These are phyloP conservation scores for Hypothenemus hampei DNA, from an alignment of 1,140 invertebrate species.

Conservation along the genomic window DNA sequence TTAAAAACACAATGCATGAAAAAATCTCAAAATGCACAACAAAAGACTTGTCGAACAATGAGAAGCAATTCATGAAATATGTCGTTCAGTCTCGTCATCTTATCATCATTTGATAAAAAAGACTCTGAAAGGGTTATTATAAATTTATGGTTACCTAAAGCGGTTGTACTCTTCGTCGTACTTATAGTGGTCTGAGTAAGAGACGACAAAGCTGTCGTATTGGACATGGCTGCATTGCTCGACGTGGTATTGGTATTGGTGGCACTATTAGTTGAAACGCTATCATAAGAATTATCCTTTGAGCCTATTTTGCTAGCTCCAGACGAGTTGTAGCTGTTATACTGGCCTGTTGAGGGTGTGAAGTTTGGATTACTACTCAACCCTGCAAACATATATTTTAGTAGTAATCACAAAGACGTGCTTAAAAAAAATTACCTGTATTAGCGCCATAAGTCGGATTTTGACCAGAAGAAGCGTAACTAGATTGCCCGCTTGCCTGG, in stretches of 20 bases:
- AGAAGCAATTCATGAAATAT: not conserved
- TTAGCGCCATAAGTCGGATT: slow-evolving; percentile 40
- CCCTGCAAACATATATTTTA: too few species aligned
- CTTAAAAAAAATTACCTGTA: too few species aligned
- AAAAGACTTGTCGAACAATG: slow-evolving; percentile 1
- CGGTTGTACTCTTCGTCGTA: slow-evolving; percentile 41
- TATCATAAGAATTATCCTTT: slow-evolving; percentile 50
- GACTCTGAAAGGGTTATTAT: too few species aligned
- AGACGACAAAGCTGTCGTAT: slow-evolving; percentile 41
- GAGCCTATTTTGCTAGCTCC: slow-evolving; percentile 45
- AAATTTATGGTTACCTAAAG: slow-evolving; percentile 43
- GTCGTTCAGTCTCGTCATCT: slow-evolving; percentile 22
- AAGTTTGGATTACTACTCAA: slow-evolving; percentile 38
- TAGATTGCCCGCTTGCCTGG: slow-evolving; percentile 36
- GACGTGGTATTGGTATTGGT: slow-evolving; percentile 49
- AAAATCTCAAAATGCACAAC: not conserved
- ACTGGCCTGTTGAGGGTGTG: slow-evolving; percentile 38
- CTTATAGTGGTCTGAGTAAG: slow-evolving; percentile 40
- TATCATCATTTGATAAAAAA: slow-evolving; percentile 13
- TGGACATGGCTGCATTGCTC: slow-evolving; percentile 46
- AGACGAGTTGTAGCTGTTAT: slow-evolving; percentile 45
- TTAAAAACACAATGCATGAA: not conserved
- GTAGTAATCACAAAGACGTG: too few species aligned
- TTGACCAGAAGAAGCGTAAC: slow-evolving; percentile 15
- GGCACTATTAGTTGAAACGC: slow-evolving; percentile 48